Percentiles rank a stretch among this genome's conserved stretches.
These are phyloP conservation scores for Anolis apletophallus DNA, from an alignment of 2,797 vertebrate genomes.

Conservation along the genomic window DNA sequence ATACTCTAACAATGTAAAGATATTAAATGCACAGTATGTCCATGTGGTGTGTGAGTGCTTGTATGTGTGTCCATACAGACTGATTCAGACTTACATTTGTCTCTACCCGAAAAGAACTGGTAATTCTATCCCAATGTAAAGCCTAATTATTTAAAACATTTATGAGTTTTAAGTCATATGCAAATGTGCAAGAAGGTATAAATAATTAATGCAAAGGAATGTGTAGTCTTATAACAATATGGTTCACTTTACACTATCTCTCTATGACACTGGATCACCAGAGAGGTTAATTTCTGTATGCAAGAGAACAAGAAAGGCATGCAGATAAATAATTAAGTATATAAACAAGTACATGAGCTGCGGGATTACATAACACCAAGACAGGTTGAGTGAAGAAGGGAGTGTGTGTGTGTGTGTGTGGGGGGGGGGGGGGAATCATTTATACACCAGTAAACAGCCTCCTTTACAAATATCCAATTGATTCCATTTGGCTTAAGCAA, in stretches of 20 bases:
- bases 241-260: conserved; percentile 31
- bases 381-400: neutral
- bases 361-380: conserved; percentile 41
- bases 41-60: neutral
- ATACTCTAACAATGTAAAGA: conserved; percentile 24
- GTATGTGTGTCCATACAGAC: neutral
- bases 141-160: neutral
- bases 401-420: too few species aligned
- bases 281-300: conserved; percentile 11
- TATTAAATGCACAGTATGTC: conserved; percentile 15
- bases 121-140: conserved; percentile 4
- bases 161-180: neutral
- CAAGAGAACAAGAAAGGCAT: conserved; percentile 32
- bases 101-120: neutral
- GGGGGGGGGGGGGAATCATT: conserved; percentile 25
- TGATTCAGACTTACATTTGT: neutral
- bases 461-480: neutral
- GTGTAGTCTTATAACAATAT: conserved; percentile 10
- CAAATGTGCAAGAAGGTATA: conserved; percentile 3
- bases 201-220: conserved; percentile 19
- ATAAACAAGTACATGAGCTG: conserved; percentile 11
- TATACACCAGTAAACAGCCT: neutral
- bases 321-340: conserved; percentile 45
- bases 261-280: conserved; percentile 24
- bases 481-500: neutral